These are phyloP conservation scores for Ploceus nigricollis DNA, from an alignment of 2,113 vertebrate species.

Conservation along the genomic window DNA sequence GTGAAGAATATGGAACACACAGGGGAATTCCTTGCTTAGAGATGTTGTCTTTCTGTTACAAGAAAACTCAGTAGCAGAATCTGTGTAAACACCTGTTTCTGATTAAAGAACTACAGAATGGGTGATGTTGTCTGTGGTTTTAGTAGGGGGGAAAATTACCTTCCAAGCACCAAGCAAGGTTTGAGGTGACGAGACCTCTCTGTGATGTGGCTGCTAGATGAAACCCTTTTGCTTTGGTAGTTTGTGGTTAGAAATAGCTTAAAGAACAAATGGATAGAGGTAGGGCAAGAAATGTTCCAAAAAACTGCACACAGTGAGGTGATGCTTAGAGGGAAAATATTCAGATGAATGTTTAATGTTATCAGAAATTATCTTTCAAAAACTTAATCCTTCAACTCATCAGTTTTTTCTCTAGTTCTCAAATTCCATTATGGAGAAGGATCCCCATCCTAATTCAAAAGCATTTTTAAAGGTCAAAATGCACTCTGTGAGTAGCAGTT, in stretches of 20 bases:
- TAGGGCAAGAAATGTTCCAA: background rate
- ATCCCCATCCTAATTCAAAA: background rate
- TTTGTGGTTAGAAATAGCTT: slow-evolving; percentile 42
- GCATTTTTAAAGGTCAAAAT: background rate
- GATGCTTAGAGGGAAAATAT: background rate
- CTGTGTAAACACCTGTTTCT: background rate
- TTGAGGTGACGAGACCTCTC: slow-evolving; percentile 43
- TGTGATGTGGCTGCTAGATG: slow-evolving; percentile 59
- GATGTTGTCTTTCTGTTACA: background rate
- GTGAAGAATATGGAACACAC: background rate
- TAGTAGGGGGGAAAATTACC: background rate
- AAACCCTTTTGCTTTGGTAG: slow-evolving; percentile 27
- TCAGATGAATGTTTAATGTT: background rate
- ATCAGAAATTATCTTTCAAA: background rate
- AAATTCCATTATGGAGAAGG: background rate
- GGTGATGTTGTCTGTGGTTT: slow-evolving; percentile 46
- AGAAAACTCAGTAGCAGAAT: background rate
- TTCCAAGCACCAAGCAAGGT: slow-evolving; percentile 27
- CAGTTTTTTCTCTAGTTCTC: background rate
- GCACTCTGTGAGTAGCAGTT: background rate
- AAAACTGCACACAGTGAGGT: background rate
- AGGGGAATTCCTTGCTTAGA: background rate
- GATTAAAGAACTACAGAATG: background rate
- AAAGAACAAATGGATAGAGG: background rate
- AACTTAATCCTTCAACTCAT: background rate